Conservation (phyloP, 2,797 vertebrate species). For the Eulemur albifrons region DNA sequence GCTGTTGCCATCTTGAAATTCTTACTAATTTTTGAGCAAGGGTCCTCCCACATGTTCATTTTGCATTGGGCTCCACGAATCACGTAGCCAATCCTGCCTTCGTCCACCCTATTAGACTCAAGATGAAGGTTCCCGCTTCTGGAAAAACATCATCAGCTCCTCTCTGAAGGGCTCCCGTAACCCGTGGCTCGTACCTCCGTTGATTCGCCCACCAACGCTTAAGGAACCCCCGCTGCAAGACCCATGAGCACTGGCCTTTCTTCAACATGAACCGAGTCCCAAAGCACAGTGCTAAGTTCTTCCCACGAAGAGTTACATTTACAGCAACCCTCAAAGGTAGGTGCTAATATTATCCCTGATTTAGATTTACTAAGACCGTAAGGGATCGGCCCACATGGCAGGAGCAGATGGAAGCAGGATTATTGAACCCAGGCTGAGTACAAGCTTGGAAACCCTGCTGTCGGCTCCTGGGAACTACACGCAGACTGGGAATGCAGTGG, state of each 20-base stretch:
- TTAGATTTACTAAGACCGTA: no score
- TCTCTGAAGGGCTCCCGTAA: not conserved
- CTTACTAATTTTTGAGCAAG: not conserved
- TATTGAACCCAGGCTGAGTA: not conserved
- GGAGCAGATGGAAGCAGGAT: not conserved
- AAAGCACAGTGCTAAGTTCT: not conserved
- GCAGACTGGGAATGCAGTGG: not conserved
- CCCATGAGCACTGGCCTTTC: not conserved
- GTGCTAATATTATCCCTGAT: fast-evolving
- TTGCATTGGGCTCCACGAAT: not conserved
- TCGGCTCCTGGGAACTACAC: not conserved
- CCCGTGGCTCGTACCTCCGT: not conserved
- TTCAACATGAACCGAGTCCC: not conserved
- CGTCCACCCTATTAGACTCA: not conserved
- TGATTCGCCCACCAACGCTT: not conserved
- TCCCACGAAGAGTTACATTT: fast-evolving
- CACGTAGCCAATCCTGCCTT: not conserved
- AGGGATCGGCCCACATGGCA: not conserved
- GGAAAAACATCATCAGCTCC: not conserved
- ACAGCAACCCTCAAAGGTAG: not conserved
- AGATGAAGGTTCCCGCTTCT: not conserved
- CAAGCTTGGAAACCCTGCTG: not conserved
- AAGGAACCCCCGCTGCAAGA: fast-evolving
- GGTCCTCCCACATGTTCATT: not conserved
- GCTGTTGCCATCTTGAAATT: not conserved